Conservation (phyloP, 2,113 vertebrate species). For the Muntiacus reevesi region DNA sequence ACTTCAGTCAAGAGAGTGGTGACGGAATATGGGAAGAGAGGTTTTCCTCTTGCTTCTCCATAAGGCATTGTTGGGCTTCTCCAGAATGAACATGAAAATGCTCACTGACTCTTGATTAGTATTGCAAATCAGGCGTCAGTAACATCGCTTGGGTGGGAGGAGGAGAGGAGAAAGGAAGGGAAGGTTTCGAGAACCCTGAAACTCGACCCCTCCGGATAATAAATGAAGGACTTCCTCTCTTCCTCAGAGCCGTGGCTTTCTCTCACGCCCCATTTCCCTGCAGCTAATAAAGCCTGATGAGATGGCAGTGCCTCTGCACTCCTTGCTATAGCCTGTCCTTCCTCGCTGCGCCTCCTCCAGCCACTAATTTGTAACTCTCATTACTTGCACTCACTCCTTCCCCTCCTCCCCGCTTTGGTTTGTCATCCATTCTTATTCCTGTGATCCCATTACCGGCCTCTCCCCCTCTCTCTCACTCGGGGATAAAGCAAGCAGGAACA, state of each 20-base stretch:
- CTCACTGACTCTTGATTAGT: neutral
- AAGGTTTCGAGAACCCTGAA: conserved; percentile 15
- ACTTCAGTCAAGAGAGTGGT: neutral
- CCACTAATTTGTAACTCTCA: conserved; percentile 53
- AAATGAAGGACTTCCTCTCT: conserved; percentile 67
- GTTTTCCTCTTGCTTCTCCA: neutral
- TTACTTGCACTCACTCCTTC: neutral
- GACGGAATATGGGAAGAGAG: neutral
- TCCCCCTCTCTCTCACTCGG: neutral
- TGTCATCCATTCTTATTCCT: neutral
- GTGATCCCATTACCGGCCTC: neutral
- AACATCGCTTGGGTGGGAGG: neutral
- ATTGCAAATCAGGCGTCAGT: neutral
- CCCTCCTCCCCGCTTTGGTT: neutral
- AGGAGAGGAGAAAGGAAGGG: neutral
- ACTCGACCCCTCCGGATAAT: conserved; percentile 17
- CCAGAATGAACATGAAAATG: neutral
- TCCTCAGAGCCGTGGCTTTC: conserved; percentile 54
- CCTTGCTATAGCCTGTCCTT: conserved; percentile 58
- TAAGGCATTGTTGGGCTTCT: neutral
- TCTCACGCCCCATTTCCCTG: conserved; percentile 59
- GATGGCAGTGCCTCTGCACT: conserved; percentile 27
- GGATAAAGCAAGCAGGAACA: neutral
- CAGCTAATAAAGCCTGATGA: conserved; percentile 68
- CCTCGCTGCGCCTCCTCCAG: conserved; percentile 48